These are phyloP conservation scores for Euspilapteryx auroguttella DNA, from an alignment of 2,888 invertebrate genomes.

Conservation along the genomic window DNA sequence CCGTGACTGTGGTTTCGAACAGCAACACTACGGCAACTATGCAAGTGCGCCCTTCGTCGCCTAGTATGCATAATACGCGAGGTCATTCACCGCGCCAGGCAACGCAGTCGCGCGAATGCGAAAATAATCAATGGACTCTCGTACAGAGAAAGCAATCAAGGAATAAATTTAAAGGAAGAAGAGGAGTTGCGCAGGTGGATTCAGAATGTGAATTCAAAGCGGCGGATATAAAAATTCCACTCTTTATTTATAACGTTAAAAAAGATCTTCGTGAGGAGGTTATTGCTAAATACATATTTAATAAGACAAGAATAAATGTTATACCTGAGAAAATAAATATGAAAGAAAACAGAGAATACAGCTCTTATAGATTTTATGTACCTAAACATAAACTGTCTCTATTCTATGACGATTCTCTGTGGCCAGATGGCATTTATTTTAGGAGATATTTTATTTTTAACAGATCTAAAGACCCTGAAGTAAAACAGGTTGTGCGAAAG, in stretches of 20 bases:
- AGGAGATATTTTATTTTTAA: no score
- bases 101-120: no score
- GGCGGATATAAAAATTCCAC: constrained; percentile 4
- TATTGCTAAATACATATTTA: constrained; percentile 5
- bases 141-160: constrained; percentile 4
- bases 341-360: neutral
- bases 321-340: neutral
- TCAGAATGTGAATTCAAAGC: constrained; percentile 5
- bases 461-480: neutral
- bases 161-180: constrained; percentile 4
- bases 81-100: no score
- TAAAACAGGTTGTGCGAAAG: constrained; percentile 5
- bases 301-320: neutral
- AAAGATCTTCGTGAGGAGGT: constrained; percentile 2
- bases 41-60: no score
- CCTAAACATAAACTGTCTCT: constrained; percentile 5
- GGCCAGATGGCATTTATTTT: no score
- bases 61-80: no score
- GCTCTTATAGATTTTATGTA: constrained; percentile 6
- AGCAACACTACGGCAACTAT: no score
- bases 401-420: no score
- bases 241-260: constrained; percentile 6
- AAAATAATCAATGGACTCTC: constrained; percentile 1
- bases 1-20: no score
- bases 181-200: constrained; percentile 5